Conservation (phyloP, 2,113 vertebrate genomes). For the Petrocephalus zakoni region DNA sequence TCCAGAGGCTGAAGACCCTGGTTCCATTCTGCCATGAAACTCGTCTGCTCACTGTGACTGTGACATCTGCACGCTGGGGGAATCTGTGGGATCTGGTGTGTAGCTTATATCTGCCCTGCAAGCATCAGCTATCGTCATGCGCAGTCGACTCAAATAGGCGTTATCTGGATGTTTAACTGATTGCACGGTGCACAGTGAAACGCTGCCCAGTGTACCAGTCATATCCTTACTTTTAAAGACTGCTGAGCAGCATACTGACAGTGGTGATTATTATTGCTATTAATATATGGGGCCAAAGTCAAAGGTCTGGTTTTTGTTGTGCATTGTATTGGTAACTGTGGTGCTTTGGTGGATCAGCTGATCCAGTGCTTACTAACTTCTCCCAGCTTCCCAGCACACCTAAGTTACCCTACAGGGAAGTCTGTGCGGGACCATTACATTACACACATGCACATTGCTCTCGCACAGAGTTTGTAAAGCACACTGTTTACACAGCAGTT, state of each 20-base stretch:
- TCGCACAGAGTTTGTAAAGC: background rate
- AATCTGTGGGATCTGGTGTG: background rate
- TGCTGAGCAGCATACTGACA: background rate
- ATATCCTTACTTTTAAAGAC: background rate
- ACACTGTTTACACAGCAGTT: background rate
- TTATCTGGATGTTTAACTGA: background rate
- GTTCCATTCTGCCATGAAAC: background rate
- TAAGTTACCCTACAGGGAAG: background rate
- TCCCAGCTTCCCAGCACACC: background rate
- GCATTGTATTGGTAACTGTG: background rate
- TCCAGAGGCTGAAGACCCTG: background rate
- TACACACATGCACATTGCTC: background rate
- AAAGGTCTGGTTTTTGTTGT: background rate
- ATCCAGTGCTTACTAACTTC: background rate
- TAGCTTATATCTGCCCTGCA: background rate
- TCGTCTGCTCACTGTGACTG: background rate
- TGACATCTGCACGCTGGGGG: background rate
- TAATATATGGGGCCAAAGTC: background rate
- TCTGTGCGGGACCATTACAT: background rate
- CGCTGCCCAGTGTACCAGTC: background rate
- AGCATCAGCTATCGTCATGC: slow-evolving; percentile 1
- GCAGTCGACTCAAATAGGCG: background rate
- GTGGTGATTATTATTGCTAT: background rate
- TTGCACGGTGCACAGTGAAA: background rate
- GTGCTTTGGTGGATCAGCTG: background rate